These are phyloP conservation scores for Hippocampus kuda DNA, from an alignment of 2,797 vertebrate genomes.

Conservation along the genomic window DNA sequence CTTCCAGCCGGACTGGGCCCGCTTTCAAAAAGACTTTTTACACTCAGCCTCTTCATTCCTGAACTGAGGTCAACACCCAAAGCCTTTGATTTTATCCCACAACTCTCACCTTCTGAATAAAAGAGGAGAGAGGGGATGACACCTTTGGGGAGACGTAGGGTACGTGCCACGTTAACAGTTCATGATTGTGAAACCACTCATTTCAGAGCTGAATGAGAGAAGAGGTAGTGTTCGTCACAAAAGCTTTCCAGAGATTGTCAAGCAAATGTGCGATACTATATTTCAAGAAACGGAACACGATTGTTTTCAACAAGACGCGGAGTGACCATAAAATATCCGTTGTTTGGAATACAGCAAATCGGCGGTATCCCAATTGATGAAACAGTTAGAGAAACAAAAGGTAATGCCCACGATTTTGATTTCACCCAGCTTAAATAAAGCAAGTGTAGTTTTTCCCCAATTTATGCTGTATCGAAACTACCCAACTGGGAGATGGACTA, in stretches of 20 bases:
- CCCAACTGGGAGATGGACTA: too few species aligned
- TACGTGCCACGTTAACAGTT: slow-evolving; percentile 17
- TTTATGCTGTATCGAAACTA: too few species aligned
- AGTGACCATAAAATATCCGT: too few species aligned
- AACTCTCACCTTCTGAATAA: slow-evolving; percentile 47
- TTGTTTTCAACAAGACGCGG: not conserved
- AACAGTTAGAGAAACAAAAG: too few species aligned
- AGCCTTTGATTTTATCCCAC: slow-evolving; percentile 44
- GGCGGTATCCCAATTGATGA: too few species aligned
- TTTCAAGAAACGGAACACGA: not conserved
- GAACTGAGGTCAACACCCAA: slow-evolving; percentile 56
- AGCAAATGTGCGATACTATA: not conserved
- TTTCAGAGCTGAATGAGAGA: slow-evolving; percentile 6
- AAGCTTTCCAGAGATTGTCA: not conserved
- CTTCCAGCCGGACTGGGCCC: slow-evolving; percentile 44
- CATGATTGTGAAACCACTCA: slow-evolving; percentile 48
- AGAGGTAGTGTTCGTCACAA: not conserved
- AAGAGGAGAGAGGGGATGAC: slow-evolving; percentile 11
- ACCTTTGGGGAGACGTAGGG: slow-evolving; percentile 19
- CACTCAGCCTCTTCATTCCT: slow-evolving; percentile 64
- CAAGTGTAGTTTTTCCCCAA: too few species aligned
- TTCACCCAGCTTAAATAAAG: not conserved
- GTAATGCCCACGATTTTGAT: too few species aligned
- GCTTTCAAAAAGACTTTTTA: slow-evolving; percentile 50
- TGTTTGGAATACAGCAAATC: too few species aligned